phyloP scores from a whole-genome alignment of 2,888 invertebrate genomes.

The Gordius sp. region DNA sequence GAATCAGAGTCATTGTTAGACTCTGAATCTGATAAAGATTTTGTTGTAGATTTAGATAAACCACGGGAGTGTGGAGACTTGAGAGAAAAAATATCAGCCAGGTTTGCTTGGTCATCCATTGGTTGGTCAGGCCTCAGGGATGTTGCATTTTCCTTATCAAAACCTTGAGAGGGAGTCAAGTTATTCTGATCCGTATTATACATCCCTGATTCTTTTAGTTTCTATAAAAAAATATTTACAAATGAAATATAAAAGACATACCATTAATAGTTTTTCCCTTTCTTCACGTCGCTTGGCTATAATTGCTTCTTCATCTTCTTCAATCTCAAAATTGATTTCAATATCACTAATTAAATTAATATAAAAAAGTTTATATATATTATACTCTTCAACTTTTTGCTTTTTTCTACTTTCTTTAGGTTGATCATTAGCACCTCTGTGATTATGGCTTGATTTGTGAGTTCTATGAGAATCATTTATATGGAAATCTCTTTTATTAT shows the following conservation, averaged over 20 bases:
- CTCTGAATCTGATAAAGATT: too few relatives aligned
- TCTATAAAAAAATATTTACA: background rate
- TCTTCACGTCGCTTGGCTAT: constrained; percentile 62
- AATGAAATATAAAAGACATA: constrained; percentile 19
- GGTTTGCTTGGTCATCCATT: too few relatives aligned
- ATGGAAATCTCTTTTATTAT: too few relatives aligned
- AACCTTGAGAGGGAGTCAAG: too few relatives aligned
- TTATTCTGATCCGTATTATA: too few relatives aligned
- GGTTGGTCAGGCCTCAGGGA: too few relatives aligned
- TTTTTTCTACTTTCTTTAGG: background rate
- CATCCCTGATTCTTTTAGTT: too few relatives aligned
- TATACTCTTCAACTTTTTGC: background rate
- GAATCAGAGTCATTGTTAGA: too few relatives aligned
- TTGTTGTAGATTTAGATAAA: too few relatives aligned
- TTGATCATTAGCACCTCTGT: background rate
- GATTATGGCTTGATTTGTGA: background rate
- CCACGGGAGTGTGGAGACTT: too few relatives aligned
- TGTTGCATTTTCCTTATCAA: background rate
- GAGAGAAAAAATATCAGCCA: too few relatives aligned
- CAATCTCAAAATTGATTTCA: constrained; percentile 32
- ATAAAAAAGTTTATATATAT: background rate
- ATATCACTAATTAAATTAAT: background rate
- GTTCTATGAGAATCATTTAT: too few relatives aligned
- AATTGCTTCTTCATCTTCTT: constrained; percentile 65
- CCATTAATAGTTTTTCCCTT: constrained; percentile 50